Evolutionary conservation across 35 echinoderm and acorn worm genomes (phyloP).

Genomic region (Holothuria glaberrima): DNA sequence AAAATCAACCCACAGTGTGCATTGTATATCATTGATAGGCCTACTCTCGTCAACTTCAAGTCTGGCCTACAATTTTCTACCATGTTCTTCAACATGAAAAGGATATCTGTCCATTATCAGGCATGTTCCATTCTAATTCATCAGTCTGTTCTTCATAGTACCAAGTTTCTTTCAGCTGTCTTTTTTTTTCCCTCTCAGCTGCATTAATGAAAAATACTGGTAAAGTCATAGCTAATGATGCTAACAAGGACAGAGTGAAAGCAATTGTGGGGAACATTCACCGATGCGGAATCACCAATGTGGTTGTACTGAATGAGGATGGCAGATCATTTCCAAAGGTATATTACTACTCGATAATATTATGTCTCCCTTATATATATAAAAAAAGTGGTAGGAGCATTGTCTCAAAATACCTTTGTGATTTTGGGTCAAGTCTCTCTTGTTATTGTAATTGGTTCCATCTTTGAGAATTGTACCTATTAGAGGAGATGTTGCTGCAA

Average conservation of each 20-base stretch:
- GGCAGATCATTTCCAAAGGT: constrained; percentile 97
- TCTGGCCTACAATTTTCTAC: background rate
- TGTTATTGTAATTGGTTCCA: too few species aligned
- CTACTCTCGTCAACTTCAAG: background rate
- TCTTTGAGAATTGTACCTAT: too few species aligned
- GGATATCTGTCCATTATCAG: background rate
- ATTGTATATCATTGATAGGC: too few species aligned
- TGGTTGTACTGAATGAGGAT: constrained; percentile 91
- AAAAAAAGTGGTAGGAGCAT: too few species aligned
- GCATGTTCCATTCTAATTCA: background rate
- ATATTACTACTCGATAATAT: background rate
- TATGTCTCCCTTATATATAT: too few species aligned
- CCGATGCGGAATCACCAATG: constrained; percentile 91
- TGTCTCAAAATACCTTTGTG: too few species aligned
- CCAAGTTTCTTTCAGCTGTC: too few species aligned
- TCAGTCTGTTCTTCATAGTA: background rate
- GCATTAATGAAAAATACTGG: constrained; percentile 99
- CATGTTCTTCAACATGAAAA: background rate
- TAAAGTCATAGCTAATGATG: constrained; percentile 89
- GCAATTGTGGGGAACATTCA: constrained; percentile 91
- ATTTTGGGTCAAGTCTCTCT: too few species aligned
- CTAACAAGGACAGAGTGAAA: constrained; percentile 90
- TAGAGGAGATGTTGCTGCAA: too few species aligned
- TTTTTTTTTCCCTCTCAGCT: constrained; percentile 38
- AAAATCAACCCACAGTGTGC: too few species aligned